Percentiles rank a stretch among this genome's conserved stretches.
Conservation (phyloP, 2,797 vertebrate species). For the Myotis daubentonii region DNA sequence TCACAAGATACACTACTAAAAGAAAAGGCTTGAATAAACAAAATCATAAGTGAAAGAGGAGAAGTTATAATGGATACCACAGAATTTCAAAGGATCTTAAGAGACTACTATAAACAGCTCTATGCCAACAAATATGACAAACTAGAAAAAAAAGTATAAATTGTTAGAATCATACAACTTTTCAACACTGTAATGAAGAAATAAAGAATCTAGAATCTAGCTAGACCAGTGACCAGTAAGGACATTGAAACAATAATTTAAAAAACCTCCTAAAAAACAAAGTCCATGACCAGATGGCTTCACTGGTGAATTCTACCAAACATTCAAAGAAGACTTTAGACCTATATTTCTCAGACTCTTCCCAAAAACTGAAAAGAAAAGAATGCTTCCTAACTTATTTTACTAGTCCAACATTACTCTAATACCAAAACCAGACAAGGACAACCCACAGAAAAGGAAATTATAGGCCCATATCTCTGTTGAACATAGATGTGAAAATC, state of each 20-base stretch:
- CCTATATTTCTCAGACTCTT: background rate
- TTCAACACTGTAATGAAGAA: background rate
- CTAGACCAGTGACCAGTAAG: background rate
- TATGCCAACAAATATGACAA: background rate
- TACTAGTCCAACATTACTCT: background rate
- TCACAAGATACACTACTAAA: background rate
- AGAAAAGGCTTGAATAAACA: background rate
- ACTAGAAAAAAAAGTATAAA: background rate
- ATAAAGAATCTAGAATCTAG: background rate
- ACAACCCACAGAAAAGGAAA: background rate
- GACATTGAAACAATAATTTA: background rate
- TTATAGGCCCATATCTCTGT: background rate
- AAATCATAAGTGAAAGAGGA: background rate
- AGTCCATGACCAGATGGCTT: background rate
- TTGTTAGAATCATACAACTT: background rate
- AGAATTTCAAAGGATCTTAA: background rate
- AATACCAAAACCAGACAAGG: background rate
- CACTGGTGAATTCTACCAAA: background rate
- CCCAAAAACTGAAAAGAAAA: background rate
- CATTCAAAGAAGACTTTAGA: background rate
- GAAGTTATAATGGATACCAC: background rate
- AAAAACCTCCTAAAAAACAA: background rate
- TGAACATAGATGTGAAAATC: background rate
- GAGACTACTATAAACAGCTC: background rate
- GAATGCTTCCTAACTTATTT: background rate